Percentiles rank a stretch among this genome's conserved stretches.
Conservation (phyloP, 1,140 invertebrate genomes). For the Caenorhabditis brenneri region DNA sequence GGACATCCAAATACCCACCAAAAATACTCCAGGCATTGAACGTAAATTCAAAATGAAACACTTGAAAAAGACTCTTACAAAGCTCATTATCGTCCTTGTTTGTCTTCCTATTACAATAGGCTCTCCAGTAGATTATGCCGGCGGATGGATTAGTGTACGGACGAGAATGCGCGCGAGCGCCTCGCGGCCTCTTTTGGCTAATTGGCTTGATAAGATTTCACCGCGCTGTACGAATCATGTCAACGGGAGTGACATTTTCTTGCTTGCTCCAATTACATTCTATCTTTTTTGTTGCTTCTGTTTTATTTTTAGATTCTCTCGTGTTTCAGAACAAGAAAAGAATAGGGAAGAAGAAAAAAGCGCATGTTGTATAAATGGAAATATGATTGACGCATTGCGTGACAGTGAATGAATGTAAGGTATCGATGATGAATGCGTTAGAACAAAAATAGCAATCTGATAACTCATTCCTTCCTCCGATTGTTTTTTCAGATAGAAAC, state of each 20-base stretch:
- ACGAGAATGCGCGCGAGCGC: background rate
- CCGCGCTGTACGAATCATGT: constrained; percentile 17
- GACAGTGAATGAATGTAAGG: background rate
- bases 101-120: constrained; percentile 26
- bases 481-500: constrained; percentile 3
- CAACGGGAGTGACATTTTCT: constrained; percentile 7
- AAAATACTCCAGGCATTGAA: background rate
- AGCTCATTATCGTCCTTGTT: constrained; percentile 6
- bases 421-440: background rate
- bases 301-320: background rate
- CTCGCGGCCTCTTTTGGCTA: constrained; percentile 14
- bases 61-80: background rate
- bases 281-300: background rate
- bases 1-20: background rate
- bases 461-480: background rate
- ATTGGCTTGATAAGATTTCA: constrained; percentile 25
- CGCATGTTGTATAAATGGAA: background rate
- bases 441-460: constrained; percentile 13
- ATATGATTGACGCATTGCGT: constrained; percentile 10
- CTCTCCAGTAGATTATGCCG: constrained; percentile 31
- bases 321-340: no score
- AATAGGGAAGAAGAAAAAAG: background rate
- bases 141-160: constrained; percentile 20
- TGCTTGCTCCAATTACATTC: constrained; percentile 18
- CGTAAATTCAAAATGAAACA: constrained; percentile 25